Evolutionary conservation across 1,140 invertebrate species (phyloP).

Genomic region (Diploscapter pachys): DNA sequence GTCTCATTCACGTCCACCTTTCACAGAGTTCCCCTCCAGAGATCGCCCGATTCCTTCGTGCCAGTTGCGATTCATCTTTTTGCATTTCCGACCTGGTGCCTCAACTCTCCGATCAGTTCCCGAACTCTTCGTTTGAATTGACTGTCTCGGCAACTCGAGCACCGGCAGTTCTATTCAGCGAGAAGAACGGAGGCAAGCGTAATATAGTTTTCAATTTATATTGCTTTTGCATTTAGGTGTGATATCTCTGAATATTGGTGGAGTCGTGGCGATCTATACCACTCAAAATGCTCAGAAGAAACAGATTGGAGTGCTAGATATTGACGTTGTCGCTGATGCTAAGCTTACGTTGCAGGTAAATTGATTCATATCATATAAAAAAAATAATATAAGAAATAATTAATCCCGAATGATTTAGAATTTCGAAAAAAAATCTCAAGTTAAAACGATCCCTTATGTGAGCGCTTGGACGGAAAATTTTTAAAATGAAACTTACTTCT

Average conservation of each 20-base stretch:
- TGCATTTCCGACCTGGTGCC: conserved; percentile 29
- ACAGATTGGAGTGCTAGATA: conserved; percentile 25
- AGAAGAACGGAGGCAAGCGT: conserved; percentile 29
- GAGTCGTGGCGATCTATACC: conserved; percentile 19
- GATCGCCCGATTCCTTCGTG: conserved; percentile 21
- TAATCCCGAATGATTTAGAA: not conserved
- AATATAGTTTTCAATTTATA: not conserved
- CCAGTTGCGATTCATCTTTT: conserved; percentile 21
- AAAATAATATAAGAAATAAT: conserved; percentile 6
- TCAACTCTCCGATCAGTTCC: conserved; percentile 22
- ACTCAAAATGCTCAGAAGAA: conserved; percentile 9
- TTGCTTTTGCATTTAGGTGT: not conserved
- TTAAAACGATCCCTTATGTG: not conserved
- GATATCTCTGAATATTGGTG: conserved; percentile 21
- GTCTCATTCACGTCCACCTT: not conserved
- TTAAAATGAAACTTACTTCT: not conserved
- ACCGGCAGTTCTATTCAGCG: conserved; percentile 26
- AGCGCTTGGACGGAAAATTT: not conserved
- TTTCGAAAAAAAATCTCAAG: not conserved
- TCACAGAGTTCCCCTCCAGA: not conserved
- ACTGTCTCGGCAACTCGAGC: conserved; percentile 27
- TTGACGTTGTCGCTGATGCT: conserved; percentile 33
- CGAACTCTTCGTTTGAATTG: conserved; percentile 27
- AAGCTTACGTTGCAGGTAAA: conserved; percentile 13
- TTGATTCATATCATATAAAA: not conserved